Evolutionary conservation across 2,888 invertebrate genomes (phyloP).

Genomic region (Tetanocera ferruginea): DNA sequence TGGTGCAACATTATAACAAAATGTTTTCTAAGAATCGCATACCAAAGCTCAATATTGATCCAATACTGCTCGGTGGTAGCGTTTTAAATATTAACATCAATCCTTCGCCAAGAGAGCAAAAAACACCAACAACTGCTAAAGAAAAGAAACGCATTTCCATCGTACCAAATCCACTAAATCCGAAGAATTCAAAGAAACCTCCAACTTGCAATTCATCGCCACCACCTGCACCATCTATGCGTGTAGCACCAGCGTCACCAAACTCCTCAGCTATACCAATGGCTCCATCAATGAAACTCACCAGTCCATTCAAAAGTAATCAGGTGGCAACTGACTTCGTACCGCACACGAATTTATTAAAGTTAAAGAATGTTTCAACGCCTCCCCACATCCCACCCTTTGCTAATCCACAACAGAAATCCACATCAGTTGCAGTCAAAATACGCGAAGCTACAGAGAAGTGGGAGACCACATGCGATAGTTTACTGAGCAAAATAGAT

Average conservation of each 20-base stretch:
- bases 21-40: conserved; percentile 59
- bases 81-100: conserved; percentile 11
- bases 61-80: conserved; percentile 55
- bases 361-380: conserved; percentile 4
- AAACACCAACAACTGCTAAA: background rate
- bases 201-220: conserved; percentile 41
- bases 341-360: conserved; percentile 21
- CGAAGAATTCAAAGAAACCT: conserved; percentile 33
- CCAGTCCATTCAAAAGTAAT: background rate
- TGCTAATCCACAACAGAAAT: conserved; percentile 49
- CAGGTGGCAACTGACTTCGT: background rate
- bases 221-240: conserved; percentile 38
- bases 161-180: conserved; percentile 38
- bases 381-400: conserved; percentile 44
- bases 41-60: conserved; percentile 57
- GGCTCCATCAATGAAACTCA: conserved; percentile 30
- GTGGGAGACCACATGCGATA: conserved; percentile 52
- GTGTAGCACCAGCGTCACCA: background rate
- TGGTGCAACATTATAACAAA: conserved; percentile 58
- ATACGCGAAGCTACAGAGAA: conserved; percentile 46
- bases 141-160: conserved; percentile 1
- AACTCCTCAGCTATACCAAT: conserved; percentile 18
- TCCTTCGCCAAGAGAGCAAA: conserved; percentile 20
- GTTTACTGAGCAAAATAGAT: conserved; percentile 54
- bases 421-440: conserved; percentile 40